phyloP scores from a whole-genome alignment of 2,113 vertebrate species.

The Hippocampus abdominalis region DNA sequence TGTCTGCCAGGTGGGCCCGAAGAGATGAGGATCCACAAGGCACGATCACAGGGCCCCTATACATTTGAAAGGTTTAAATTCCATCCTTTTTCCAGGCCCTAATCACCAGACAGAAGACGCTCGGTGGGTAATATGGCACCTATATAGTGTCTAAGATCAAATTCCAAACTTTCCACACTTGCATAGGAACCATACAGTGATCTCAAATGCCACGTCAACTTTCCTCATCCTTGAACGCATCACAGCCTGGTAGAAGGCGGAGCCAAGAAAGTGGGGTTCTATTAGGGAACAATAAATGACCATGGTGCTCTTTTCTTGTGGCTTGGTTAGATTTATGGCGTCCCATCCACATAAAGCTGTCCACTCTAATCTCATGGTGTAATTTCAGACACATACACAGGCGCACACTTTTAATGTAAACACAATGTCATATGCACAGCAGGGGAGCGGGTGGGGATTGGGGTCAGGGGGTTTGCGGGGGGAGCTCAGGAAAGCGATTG shows the following conservation, averaged over 20 bases:
- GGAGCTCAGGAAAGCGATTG: slow-evolving; percentile 26
- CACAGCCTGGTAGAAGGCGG: slow-evolving; percentile 35
- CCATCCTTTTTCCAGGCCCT: too few relatives aligned
- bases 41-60: too few relatives aligned
- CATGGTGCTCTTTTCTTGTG: slow-evolving; percentile 29
- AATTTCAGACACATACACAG: slow-evolving; percentile 44
- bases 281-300: slow-evolving; percentile 61
- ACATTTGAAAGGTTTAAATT: not conserved
- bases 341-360: slow-evolving; percentile 61
- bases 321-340: slow-evolving; percentile 48
- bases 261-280: slow-evolving; percentile 50
- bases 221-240: slow-evolving; percentile 42
- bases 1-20: not conserved
- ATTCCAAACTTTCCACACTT: not conserved
- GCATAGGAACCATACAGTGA: not conserved
- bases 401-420: slow-evolving; percentile 52
- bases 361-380: slow-evolving; percentile 62
- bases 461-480: not conserved
- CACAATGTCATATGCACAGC: slow-evolving; percentile 48
- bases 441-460: slow-evolving; percentile 19
- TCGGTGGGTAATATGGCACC: not conserved
- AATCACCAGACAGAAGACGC: too few relatives aligned
- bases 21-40: not conserved
- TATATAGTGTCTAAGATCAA: not conserved
- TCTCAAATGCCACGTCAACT: not conserved